Conservation (phyloP, 2,113 vertebrate genomes). For the Scomber japonicus region DNA sequence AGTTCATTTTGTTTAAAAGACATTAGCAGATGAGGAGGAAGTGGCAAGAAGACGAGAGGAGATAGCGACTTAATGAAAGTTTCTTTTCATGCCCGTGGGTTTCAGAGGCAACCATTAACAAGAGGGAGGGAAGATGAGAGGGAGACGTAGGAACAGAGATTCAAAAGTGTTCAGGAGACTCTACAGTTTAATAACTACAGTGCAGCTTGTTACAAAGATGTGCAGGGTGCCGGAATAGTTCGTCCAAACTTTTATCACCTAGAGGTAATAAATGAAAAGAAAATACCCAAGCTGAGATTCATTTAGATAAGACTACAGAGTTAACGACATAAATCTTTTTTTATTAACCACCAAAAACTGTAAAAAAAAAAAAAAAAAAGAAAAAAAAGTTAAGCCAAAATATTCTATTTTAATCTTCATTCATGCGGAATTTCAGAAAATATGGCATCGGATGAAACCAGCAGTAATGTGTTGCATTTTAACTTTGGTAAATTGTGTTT, state of each 20-base stretch:
- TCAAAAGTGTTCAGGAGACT: conserved; percentile 22
- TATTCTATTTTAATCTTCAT: background rate
- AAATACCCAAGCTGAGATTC: conserved; percentile 6
- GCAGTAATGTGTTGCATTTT: background rate
- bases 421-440: background rate
- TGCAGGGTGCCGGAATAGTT: background rate
- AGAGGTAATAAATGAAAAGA: conserved; percentile 7
- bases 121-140: conserved; percentile 43
- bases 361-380: background rate
- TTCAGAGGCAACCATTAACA: conserved; percentile 56
- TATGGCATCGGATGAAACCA: background rate
- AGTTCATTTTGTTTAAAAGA: conserved; percentile 72
- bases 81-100: conserved; percentile 52
- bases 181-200: conserved; percentile 25
- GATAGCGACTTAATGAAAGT: conserved; percentile 71
- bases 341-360: background rate
- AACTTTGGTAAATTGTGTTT: background rate
- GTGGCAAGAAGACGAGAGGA: conserved; percentile 49
- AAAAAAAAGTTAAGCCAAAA: no score
- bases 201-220: conserved; percentile 21
- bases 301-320: conserved; percentile 9
- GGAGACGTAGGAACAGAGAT: conserved; percentile 6
- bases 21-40: conserved; percentile 55
- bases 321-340: conserved; percentile 8
- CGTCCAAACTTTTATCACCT: conserved; percentile 15